Percentiles rank a stretch among this genome's conserved stretches.
Evolutionary conservation across 2,888 invertebrate genomes (phyloP).

Genomic region (Nymphalis c-album): DNA sequence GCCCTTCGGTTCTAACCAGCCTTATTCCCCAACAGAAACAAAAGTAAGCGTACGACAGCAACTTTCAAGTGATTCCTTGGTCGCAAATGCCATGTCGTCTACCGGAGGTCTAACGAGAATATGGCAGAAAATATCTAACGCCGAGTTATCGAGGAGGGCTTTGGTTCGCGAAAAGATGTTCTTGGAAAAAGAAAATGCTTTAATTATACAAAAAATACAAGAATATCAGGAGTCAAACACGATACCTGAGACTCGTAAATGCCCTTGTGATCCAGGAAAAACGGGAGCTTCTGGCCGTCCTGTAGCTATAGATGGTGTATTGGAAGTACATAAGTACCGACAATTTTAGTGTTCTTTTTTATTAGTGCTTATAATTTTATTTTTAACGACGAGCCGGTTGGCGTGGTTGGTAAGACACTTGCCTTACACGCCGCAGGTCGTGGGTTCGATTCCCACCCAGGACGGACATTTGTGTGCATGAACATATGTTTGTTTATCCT

Average conservation of each 20-base stretch:
- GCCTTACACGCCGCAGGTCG: no score
- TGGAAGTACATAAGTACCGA: slow-evolving; percentile 55
- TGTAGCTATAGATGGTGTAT: slow-evolving; percentile 57
- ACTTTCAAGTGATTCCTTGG: slow-evolving; percentile 60
- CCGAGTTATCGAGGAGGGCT: slow-evolving; percentile 65
- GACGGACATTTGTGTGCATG: no score
- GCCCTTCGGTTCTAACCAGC: slow-evolving; percentile 58
- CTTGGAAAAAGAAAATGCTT: slow-evolving; percentile 61
- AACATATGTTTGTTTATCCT: no score
- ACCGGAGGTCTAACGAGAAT: slow-evolving; percentile 65
- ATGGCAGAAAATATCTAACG: slow-evolving; percentile 71
- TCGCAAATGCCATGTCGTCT: slow-evolving; percentile 57
- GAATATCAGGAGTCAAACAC: slow-evolving; percentile 48
- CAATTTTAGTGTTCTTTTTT: background rate
- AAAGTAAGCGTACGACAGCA: slow-evolving; percentile 51
- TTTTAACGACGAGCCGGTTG: no score
- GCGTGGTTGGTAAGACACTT: no score
- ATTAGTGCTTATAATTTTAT: background rate
- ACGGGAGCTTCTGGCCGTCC: slow-evolving; percentile 44
- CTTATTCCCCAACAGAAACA: slow-evolving; percentile 53
- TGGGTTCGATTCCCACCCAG: no score
- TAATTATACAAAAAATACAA: slow-evolving; percentile 51
- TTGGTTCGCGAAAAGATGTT: slow-evolving; percentile 63
- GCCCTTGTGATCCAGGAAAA: slow-evolving; percentile 49
- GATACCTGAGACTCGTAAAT: slow-evolving; percentile 46